Evolutionary conservation across 2,888 invertebrate genomes (phyloP), one percentile per base, ranked within the genome.

Genomic region (Heteropelma amictum): DNA sequence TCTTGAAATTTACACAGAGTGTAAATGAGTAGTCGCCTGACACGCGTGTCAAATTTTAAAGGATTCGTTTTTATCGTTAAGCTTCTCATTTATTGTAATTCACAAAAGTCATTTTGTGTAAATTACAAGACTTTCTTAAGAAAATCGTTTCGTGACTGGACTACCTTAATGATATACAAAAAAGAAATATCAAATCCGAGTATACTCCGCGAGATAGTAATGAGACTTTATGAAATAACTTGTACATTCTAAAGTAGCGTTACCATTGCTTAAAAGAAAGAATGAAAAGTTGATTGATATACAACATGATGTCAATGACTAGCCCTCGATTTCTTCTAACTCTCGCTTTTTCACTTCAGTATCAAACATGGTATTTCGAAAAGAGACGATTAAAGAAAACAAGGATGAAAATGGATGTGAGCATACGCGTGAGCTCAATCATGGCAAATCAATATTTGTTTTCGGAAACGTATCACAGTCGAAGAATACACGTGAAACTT

Each of bases 391-490:
- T 3, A 63, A 21, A 45, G 21, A 45, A 54, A 42, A 17, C 7
- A 8, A 12, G 47, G 38, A 38, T 14, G n/a, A n/a, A 6, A 56
- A 38, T 33, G 45, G n/a, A 63, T 47, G 8, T n/a, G n/a, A 33
- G 51, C 21, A 6, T 45, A 30, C 12, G 67, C 40, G 23, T 17
- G 4, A 30, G 49, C n/a, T 45, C 38, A 28, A 40, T 38, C 12
- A 56, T 47, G 5, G 5, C 8, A 12, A 33, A 23, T 23, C 53
- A 38, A 7, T 45, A n/a, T n/a, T n/a, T n/a, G n/a, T 69, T 17
- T 45, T 28, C 42, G 68, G 42, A 40, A 75, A 78, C 75, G 72
- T 80, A 81, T 81, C 81, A 80, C 80, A 80, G 81, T 78, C 72
- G 76, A 78, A 72, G 67, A 77, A 72, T 51, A 61, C 49, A 56